Evolutionary conservation across 2,888 invertebrate genomes (phyloP).

Genomic region (Limnephilus auricula): DNA sequence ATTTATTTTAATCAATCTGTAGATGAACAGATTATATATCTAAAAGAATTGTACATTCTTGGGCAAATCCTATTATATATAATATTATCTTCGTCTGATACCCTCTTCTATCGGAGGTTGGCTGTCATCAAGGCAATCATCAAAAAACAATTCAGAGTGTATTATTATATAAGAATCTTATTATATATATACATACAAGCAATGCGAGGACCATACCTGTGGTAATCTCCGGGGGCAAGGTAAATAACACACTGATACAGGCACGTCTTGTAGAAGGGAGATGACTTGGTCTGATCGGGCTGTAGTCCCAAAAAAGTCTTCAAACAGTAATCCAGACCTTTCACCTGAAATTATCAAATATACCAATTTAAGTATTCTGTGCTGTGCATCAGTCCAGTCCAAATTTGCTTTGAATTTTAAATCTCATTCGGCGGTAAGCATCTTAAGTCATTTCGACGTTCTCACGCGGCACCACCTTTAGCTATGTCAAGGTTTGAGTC

Average conservation of each 20-base stretch:
- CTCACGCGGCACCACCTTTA: too few species aligned
- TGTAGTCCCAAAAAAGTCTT: constrained; percentile 80
- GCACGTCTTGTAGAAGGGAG: constrained; percentile 67
- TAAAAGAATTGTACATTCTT: neutral
- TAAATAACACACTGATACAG: constrained; percentile 85
- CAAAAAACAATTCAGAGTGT: neutral
- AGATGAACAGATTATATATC: neutral
- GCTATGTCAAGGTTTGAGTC: too few species aligned
- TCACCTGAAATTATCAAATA: constrained; percentile 77
- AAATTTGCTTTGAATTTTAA: too few species aligned
- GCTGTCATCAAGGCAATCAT: neutral
- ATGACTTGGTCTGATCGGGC: constrained; percentile 60
- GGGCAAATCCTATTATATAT: neutral
- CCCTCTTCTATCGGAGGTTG: neutral
- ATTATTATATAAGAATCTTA: neutral
- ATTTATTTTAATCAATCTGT: neutral
- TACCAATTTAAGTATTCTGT: too few species aligned
- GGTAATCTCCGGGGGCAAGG: constrained; percentile 87
- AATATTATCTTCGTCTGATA: neutral
- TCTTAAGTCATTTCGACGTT: too few species aligned
- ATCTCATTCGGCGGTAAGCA: too few species aligned
- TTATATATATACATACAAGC: neutral
- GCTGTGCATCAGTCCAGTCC: too few species aligned
- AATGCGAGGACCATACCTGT: constrained; percentile 71
- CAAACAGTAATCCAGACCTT: constrained; percentile 83